Evolutionary conservation across 2,797 vertebrate genomes (phyloP), one percentile per base, ranked within the genome.

Genomic region (Esox masquinongy): DNA sequence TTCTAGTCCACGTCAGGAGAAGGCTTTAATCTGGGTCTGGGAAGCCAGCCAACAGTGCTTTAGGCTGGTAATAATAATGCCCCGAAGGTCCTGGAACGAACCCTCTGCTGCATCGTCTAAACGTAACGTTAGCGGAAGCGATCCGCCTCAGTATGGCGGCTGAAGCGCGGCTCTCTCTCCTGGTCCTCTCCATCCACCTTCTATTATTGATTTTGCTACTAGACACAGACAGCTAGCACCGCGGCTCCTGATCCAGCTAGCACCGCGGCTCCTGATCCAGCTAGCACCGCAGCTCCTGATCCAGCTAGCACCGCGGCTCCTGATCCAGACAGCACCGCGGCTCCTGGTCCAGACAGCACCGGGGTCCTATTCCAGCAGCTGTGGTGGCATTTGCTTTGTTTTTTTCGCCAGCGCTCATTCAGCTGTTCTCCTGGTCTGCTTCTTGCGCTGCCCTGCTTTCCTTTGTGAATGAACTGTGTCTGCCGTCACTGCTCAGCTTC

Each of bases 391-490:
- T 34, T 8, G 34, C 66, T 68, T 43, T 12, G 4, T 68, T 64
- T 68, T 64, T 36, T 14, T 6, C 29, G 26, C 64, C 29, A 34
- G 64, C 64, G 16, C 64, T 67, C 64, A 34, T 36, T 39, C 67
- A 17, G 67, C 36, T 43, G 16, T 36, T 36, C 67, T 43, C 67
- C 34, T 68, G 8, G 36, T 68, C 17, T 68, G 67, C 31, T 68
- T 36, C n/a, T 2, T 19, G 19, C 2, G 8, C 19, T 39, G 34
- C 6, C 67, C 67, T 39, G 67, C 31, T n/a, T n/a, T 36, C 36
- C 66, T 68, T 67, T 68, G 67, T 14, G 49, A 72, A 17, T 72
- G 74, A 51, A 29, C 43, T 16, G 34, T 59, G 59, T 29, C 56
- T 9, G n/a, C n/a, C 56, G 24, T 59, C 56, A 24, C n/a, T 61